These are phyloP conservation scores for Acrobasis suavella DNA, from an alignment of 2,888 invertebrate genomes.

Conservation along the genomic window DNA sequence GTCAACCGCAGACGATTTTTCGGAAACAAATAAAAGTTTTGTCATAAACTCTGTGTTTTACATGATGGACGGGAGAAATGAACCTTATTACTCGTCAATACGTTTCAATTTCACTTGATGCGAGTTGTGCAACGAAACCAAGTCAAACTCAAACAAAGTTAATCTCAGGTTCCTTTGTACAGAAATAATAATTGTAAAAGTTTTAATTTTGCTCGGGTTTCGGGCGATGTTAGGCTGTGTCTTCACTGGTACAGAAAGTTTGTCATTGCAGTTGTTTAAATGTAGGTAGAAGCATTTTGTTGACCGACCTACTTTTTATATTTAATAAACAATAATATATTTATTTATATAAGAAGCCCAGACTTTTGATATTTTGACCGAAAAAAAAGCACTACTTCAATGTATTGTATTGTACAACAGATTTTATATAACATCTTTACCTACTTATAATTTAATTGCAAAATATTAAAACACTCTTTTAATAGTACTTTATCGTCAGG, in stretches of 20 bases:
- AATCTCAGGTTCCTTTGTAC: constrained; percentile 39
- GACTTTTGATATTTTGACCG: too few relatives aligned
- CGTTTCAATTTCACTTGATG: background rate
- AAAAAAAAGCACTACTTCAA: too few relatives aligned
- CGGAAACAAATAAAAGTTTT: background rate
- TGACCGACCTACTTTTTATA: too few relatives aligned
- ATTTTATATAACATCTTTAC: too few relatives aligned
- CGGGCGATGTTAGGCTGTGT: constrained; percentile 20
- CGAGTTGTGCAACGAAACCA: constrained; percentile 1
- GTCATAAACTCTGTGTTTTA: background rate
- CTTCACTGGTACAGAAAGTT: background rate
- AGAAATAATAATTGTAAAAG: constrained; percentile 45
- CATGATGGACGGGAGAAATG: background rate
- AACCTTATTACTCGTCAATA: background rate
- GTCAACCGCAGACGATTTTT: background rate
- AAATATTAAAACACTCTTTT: too few relatives aligned
- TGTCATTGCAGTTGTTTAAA: too few relatives aligned
- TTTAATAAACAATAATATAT: too few relatives aligned
- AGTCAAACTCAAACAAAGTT: constrained; percentile 31
- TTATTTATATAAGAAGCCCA: too few relatives aligned
- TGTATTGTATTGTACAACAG: too few relatives aligned
- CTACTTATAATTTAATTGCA: too few relatives aligned
- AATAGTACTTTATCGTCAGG: too few relatives aligned
- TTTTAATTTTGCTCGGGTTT: constrained; percentile 41
- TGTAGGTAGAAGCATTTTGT: too few relatives aligned